Evolutionary conservation across 2,113 vertebrate genomes (phyloP), one percentile per base, ranked within the genome.

Genomic region (Recurvirostra avosetta): DNA sequence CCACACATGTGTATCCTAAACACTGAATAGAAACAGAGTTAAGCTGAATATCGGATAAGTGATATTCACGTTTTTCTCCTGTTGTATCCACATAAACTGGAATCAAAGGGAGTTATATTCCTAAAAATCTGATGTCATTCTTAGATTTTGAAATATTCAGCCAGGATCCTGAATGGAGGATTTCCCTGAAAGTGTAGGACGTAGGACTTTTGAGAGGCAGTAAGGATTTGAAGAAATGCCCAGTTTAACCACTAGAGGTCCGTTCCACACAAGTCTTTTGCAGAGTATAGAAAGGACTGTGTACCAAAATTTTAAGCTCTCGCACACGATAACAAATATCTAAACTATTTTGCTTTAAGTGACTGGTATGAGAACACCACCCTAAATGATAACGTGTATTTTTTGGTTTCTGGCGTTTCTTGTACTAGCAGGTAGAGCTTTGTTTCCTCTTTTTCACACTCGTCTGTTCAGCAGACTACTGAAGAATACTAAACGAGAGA

Each of bases 151-250:
- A 87, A 86, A 34, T 59, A 67, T 3, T 41, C 43, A n/a, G 12
- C 26, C 25, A 20, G 22, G 32, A 77, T 38, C 38, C 30, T 12
- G 27, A 73, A n/a, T 5, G 8, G 9, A 13, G 8, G 3, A 32
- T 55, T 63, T 74, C 5, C 21, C 29, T 7, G 1, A 5, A 43
- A 45, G 6, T 1, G 8, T 17, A 22, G 36, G 17, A n/a, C 26
- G 5, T 4, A 22, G 29, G 29, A 26, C 50, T 40, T 40, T 58
- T 0, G 0, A 15, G 18, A 3, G 2, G 3, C 9, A 8, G 34
- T 14, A 45, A 43, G 47, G 45, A 14, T 85, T 79, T 70, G 66
- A 84, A 50, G 49, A 58, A 59, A 81, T 76, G 9, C 10, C 8
- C 18, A 11, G 25, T 76, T 78, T 70, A 58, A 45, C 87, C 89